Evolutionary conservation across 1,140 invertebrate species (phyloP), one percentile per base, ranked within the genome.

Genomic region (Hermetia illucens): DNA sequence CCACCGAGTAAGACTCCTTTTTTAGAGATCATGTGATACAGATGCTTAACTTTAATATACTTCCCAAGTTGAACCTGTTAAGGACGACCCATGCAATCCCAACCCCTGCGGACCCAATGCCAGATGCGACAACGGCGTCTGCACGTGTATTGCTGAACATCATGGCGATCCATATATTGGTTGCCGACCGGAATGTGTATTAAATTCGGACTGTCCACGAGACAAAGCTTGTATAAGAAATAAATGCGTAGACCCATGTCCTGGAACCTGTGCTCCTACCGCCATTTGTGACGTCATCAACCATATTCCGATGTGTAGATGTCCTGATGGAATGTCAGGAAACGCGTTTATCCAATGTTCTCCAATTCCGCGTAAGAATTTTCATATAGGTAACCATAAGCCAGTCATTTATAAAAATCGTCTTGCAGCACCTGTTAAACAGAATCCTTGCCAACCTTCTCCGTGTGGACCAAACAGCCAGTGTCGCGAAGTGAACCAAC

Each of bases 141-240:
- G 83, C 51, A 67, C 70, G 2, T 88, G 83, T 49, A 56, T 81
- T 37, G 68, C 75, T 1, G 82, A 82, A 51, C 87, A 84, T 52
- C 81, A 78, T 43, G 83, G 83, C 18, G 82, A 88, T 60, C 83
- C 83, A 15, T 86, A 85, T 48, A 74, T 72, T 9, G 80, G 82
- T 8, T 88, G 83, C 52, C 70, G 80, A 47, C 82, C 83, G 3
- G 82, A 87, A 66, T 87, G 83, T 52, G 77, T 85, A 1, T 77
- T 77, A 8, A 87, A 86, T 52, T 71, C 77, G 15, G 84, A 90
- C 46, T 88, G 85, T 45, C 65, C 74, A 36, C 65, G 72, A 12
- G 72, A 71, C 24, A 74, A 69, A 44, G 77, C 82, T 5, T 89
- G 84, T 48, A 63, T 80, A 16, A 80, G 78, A 49, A 80, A 83